These are phyloP conservation scores for Tokudaia muenninki DNA, from an alignment of 2,797 vertebrate genomes.

Conservation along the genomic window DNA sequence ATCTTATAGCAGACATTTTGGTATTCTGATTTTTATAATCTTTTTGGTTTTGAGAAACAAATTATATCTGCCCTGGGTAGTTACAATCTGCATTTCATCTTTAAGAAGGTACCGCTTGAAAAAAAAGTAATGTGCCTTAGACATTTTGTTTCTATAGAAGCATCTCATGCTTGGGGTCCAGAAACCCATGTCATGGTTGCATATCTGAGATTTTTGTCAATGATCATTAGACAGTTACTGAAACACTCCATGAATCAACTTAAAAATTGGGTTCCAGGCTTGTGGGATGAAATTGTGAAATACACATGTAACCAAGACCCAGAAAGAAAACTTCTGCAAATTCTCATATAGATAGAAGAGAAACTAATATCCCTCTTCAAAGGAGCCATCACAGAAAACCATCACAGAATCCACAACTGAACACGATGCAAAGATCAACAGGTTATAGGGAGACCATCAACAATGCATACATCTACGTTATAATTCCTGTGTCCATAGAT, in stretches of 20 bases:
- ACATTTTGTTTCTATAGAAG: background rate
- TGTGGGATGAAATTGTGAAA: background rate
- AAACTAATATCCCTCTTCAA: too few relatives aligned
- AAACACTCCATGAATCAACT: background rate
- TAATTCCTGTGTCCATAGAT: background rate
- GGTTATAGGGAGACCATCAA: background rate
- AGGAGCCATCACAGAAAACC: background rate
- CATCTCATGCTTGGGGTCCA: background rate
- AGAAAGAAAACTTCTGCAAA: background rate
- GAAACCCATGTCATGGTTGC: background rate
- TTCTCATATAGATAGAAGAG: background rate
- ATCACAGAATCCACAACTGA: background rate
- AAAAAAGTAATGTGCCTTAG: background rate
- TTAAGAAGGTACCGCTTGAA: background rate
- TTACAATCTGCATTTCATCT: background rate
- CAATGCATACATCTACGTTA: background rate
- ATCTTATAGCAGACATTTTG: background rate
- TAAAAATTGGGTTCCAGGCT: background rate
- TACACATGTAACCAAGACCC: background rate
- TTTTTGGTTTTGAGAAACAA: background rate
- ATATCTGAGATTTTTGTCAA: conserved; percentile 34
- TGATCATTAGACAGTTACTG: background rate
- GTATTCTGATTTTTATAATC: background rate
- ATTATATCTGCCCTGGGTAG: background rate
- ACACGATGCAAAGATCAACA: background rate